phyloP scores from a whole-genome alignment of 2,797 vertebrate genomes.

The Megalops cyprinoides region DNA sequence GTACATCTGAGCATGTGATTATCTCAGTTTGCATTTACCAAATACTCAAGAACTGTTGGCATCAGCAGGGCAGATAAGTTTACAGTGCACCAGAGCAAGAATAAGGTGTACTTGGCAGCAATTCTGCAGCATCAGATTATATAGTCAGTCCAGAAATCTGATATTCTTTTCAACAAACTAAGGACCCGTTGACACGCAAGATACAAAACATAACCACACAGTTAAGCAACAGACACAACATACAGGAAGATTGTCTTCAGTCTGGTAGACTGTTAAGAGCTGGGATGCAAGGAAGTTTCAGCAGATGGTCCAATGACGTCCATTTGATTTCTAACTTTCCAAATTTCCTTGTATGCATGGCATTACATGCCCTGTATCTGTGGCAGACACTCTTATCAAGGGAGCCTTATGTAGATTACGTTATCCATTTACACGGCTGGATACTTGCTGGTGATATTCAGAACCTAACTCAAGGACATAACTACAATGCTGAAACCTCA shows the following conservation, averaged over 20 bases:
- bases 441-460: too few relatives aligned
- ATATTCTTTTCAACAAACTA: conserved; percentile 11
- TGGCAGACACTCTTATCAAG: not conserved
- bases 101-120: not conserved
- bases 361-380: not conserved
- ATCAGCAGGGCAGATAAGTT: not conserved
- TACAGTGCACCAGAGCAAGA: not conserved
- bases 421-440: not conserved
- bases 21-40: not conserved
- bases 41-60: not conserved
- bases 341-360: not conserved
- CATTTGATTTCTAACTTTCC: not conserved
- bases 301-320: not conserved
- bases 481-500: not conserved
- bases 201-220: not conserved
- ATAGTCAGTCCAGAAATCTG: not conserved
- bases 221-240: not conserved
- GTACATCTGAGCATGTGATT: not conserved
- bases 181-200: conserved; percentile 5
- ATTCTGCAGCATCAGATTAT: not conserved
- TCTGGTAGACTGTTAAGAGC: not conserved
- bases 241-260: not conserved
- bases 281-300: not conserved
- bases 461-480: not conserved
- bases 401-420: not conserved